Percentiles rank a stretch among this genome's conserved stretches.
Evolutionary conservation across 1,140 invertebrate genomes (phyloP).

Genomic region (Drosophila kurseongensis): DNA sequence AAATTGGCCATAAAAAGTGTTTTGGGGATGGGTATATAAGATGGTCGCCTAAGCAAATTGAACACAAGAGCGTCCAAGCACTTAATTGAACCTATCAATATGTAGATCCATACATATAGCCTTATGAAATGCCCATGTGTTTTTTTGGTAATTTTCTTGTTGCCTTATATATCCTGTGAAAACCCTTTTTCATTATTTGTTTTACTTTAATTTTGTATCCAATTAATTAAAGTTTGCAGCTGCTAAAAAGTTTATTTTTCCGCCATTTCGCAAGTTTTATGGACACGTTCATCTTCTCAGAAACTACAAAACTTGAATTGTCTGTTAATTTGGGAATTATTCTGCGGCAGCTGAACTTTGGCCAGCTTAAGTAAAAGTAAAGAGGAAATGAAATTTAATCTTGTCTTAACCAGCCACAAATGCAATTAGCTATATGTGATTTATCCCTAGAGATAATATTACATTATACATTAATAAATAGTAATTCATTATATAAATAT

Average conservation of each 20-base stretch:
- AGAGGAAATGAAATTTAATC: background rate
- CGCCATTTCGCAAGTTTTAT: background rate
- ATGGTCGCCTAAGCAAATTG: constrained; percentile 44
- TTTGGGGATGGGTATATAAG: background rate
- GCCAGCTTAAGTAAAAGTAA: background rate
- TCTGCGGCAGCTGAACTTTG: background rate
- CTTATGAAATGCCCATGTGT: constrained; percentile 21
- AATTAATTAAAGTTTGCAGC: constrained; percentile 48
- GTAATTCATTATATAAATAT: too few species aligned
- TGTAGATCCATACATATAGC: constrained; percentile 17
- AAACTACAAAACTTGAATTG: constrained; percentile 9
- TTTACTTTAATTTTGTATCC: constrained; percentile 50
- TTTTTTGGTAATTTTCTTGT: constrained; percentile 8
- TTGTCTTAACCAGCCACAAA: background rate
- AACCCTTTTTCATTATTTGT: constrained; percentile 12
- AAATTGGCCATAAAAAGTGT: constrained; percentile 67
- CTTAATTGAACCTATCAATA: constrained; percentile 79
- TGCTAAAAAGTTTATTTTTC: constrained; percentile 3
- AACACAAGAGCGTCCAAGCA: constrained; percentile 72
- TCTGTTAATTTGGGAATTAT: constrained; percentile 12
- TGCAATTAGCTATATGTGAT: too few species aligned
- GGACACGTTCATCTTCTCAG: background rate
- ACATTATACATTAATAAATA: too few species aligned
- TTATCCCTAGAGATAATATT: too few species aligned
- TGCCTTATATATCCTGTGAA: constrained; percentile 5